phyloP scores from a whole-genome alignment of 1,140 invertebrate genomes.

The Druon quercuslanigerum region DNA sequence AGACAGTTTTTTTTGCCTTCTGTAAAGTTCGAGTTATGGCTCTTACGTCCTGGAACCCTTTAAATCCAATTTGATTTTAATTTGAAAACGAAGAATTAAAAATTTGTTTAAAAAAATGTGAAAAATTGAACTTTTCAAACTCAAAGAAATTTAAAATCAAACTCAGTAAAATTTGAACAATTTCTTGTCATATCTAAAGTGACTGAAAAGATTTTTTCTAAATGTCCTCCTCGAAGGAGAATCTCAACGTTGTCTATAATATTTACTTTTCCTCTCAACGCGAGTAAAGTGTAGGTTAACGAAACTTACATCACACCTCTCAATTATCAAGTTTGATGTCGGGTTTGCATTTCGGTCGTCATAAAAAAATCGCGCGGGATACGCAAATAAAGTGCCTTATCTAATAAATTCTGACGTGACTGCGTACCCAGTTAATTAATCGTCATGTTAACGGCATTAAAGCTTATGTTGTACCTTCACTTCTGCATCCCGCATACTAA shows the following conservation, averaged over 20 bases:
- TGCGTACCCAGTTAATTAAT: constrained; percentile 6
- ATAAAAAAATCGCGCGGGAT: constrained; percentile 18
- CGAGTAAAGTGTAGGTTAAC: constrained; percentile 9
- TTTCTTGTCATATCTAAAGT: too few relatives aligned
- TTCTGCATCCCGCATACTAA: not conserved
- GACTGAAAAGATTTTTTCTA: too few relatives aligned
- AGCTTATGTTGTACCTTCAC: not conserved
- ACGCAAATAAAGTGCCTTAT: not conserved
- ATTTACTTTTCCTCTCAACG: constrained; percentile 8
- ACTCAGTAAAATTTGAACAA: too few relatives aligned
- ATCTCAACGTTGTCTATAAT: not conserved
- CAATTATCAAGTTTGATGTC: constrained; percentile 17
- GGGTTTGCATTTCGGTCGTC: constrained; percentile 9
- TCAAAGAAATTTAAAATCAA: too few relatives aligned
- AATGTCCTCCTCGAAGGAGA: not conserved
- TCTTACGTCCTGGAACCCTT: too few relatives aligned
- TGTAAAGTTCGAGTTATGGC: too few relatives aligned
- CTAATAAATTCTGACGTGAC: constrained; percentile 2
- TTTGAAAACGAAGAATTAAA: too few relatives aligned
- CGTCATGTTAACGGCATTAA: not conserved
- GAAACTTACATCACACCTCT: constrained; percentile 17
- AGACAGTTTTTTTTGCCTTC: too few relatives aligned
- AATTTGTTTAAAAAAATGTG: too few relatives aligned
- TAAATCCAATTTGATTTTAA: too few relatives aligned
- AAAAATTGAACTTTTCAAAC: too few relatives aligned